Conservation (phyloP, 2,797 vertebrate species). For the Smutsia temminckii region DNA sequence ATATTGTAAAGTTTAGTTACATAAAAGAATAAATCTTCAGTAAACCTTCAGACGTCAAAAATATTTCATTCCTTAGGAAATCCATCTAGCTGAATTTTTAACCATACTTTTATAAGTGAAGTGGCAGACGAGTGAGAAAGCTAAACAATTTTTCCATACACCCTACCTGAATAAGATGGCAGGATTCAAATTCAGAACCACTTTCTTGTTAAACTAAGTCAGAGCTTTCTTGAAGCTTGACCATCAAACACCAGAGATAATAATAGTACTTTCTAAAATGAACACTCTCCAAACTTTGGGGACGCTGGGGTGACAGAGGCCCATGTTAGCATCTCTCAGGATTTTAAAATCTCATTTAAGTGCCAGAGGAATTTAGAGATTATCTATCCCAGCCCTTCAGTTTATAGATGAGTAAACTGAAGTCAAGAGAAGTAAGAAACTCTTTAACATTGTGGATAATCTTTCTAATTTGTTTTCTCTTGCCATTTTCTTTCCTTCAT, state of each 20-base stretch:
- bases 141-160: background rate
- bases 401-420: conserved; percentile 9
- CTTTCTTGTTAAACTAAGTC: background rate
- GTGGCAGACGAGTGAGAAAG: background rate
- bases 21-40: background rate
- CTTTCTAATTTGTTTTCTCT: background rate
- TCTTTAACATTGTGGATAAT: background rate
- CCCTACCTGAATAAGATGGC: background rate
- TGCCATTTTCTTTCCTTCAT: conserved; percentile 1
- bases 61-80: background rate
- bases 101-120: background rate
- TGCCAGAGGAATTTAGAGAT: background rate
- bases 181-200: conserved; percentile 14
- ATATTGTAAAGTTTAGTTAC: conserved; percentile 20
- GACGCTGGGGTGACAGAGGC: background rate
- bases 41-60: background rate
- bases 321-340: background rate
- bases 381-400: background rate
- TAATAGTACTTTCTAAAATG: background rate
- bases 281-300: background rate
- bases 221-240: conserved; percentile 24
- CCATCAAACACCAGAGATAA: background rate
- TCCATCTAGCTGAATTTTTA: background rate
- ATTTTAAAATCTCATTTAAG: conserved; percentile 43
- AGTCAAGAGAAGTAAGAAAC: background rate